phyloP scores from a whole-genome alignment of 2,888 invertebrate species.

The Ophion ventricosus region DNA sequence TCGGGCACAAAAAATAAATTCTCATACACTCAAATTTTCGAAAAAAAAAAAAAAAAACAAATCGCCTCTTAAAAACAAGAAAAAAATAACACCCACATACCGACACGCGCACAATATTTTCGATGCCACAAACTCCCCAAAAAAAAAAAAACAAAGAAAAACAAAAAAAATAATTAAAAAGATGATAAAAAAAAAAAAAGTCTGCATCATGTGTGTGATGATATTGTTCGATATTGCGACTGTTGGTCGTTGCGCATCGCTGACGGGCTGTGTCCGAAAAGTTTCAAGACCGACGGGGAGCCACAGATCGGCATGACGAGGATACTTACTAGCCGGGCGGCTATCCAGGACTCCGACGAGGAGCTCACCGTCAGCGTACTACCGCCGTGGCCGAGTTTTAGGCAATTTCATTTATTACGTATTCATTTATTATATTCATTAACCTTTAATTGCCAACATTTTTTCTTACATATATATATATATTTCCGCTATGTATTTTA shows the following conservation, averaged over 20 bases:
- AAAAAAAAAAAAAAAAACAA: background rate
- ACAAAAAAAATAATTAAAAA: constrained; percentile 14
- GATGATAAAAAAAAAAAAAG: constrained; percentile 49
- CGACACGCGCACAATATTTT: background rate
- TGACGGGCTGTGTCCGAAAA: constrained; percentile 78
- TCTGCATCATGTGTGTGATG: constrained; percentile 68
- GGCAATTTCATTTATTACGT: constrained; percentile 82
- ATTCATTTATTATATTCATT: constrained; percentile 81
- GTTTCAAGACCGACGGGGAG: constrained; percentile 83
- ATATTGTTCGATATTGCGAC: constrained; percentile 77
- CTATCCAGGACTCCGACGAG: constrained; percentile 82
- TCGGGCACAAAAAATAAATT: background rate
- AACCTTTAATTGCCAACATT: constrained; percentile 71
- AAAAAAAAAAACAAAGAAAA: background rate
- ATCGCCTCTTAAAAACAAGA: background rate
- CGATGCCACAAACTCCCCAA: background rate
- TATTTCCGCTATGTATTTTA: constrained; percentile 67
- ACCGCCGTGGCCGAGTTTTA: constrained; percentile 83
- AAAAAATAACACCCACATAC: background rate
- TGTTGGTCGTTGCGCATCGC: constrained; percentile 82
- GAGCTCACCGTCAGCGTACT: constrained; percentile 83
- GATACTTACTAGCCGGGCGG: constrained; percentile 78
- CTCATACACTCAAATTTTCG: background rate
- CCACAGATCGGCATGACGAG: constrained; percentile 80
- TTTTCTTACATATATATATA: constrained; percentile 39